Conservation (phyloP, 23 tunicate genomes). For the Trididemnum nubilum region DNA sequence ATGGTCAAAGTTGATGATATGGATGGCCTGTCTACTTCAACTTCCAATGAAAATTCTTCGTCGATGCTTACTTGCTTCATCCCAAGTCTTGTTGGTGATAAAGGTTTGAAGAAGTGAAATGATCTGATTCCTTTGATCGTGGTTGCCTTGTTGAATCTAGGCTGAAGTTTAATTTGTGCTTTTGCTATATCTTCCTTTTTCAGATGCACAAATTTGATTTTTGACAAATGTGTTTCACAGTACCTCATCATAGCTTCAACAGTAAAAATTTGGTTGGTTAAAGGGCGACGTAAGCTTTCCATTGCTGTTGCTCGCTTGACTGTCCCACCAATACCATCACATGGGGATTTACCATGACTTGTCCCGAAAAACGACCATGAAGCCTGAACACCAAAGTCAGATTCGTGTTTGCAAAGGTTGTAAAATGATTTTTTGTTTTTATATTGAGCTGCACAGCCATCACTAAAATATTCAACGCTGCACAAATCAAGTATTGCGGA, state of each 20-base stretch:
- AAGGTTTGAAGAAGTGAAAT: background rate
- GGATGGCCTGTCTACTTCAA: background rate
- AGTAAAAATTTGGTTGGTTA: conserved; percentile 1
- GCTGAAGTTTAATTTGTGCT: background rate
- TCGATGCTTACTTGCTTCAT: conserved; percentile 13
- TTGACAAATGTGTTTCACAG: background rate
- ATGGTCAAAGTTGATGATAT: background rate
- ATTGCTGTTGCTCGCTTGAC: conserved; percentile 21
- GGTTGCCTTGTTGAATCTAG: background rate
- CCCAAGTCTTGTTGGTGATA: background rate
- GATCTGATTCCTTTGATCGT: background rate
- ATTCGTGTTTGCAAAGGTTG: conserved; percentile 23
- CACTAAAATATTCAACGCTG: conserved; percentile 38
- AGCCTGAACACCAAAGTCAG: conserved; percentile 21
- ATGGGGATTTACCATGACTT: conserved; percentile 21
- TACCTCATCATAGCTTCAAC: conserved; percentile 5
- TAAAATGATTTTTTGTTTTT: conserved; percentile 30
- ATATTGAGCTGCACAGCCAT: conserved; percentile 49
- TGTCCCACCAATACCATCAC: conserved; percentile 20
- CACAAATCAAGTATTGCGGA: background rate
- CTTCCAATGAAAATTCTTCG: background rate
- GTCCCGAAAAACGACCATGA: conserved; percentile 27
- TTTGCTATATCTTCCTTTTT: background rate
- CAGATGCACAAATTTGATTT: conserved; percentile 4
- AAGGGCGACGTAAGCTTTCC: conserved; percentile 19